Base-by-base conservation (phyloP, 2,888 invertebrate genomes). In the Coelopa pilipes region DNA sequence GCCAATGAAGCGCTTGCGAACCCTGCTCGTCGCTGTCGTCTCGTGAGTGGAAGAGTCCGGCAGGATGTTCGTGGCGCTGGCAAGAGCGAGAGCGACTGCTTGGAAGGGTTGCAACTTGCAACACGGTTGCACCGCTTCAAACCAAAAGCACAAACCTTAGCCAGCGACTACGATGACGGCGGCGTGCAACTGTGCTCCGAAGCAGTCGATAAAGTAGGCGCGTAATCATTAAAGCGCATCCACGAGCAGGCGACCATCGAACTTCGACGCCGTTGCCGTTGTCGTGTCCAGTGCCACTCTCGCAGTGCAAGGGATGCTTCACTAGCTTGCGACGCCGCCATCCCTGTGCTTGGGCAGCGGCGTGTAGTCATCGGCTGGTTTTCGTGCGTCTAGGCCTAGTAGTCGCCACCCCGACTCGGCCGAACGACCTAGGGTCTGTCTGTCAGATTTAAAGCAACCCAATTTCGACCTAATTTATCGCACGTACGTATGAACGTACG, bases 91-190 rank as follows among this genome's bases (percentile, higher is more conserved):
- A 34, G 34, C 2, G 34, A 34, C 34, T 34, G 4, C 34, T 34
- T 34, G 34, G 34, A 34, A 21, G 34, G 49, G 34, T 60, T 70
- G 70, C 70, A 70, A 70, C 70, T 70, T 70, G 70, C 70, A 70
- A 70, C 70, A 70, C 49, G 69, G 59, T 57, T 59, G 69, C 47
- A 19, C 24, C 47, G 49, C 19, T 59, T 21, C 57, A 57, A 15
- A 17, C 57, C 17, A 7, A 2, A 17, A 57, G 19, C 5, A 12
- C 57, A 59, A 19, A 21, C 2, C 34, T 34, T 34, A 2, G 34
- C 17, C 57, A n/a, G 17, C 57, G 24, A 21, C 13, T 19, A 62
- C 34, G 62, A 62, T 13, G n/a, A 24, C 62, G 62, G 17, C 63
- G 15, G 34, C 63, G 4, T 34, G 13, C 63, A 63, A 63, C 3